These are phyloP conservation scores for Neosilurus hyrtlii DNA, from an alignment of 2,797 vertebrate genomes.

Conservation along the genomic window DNA sequence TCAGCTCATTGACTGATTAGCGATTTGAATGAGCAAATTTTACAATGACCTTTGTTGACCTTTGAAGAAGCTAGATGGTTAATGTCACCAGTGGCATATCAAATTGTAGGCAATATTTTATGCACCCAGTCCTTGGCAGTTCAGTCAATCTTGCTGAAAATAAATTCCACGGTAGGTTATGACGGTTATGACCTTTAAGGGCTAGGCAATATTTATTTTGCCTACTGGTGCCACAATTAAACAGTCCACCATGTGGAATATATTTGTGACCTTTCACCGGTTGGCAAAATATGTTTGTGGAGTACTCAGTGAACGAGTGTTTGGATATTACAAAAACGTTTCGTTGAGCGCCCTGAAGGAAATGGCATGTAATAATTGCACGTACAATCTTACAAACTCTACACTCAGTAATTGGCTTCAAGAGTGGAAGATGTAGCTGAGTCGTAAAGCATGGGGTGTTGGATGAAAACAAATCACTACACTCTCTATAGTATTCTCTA, in stretches of 20 bases:
- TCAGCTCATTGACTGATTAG: slow-evolving; percentile 3
- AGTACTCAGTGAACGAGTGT: slow-evolving; percentile 6
- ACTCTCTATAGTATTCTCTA: slow-evolving; percentile 16
- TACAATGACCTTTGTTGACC: slow-evolving; percentile 22
- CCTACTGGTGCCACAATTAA: slow-evolving; percentile 42
- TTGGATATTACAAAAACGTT: slow-evolving; percentile 1
- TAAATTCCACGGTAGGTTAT: slow-evolving; percentile 19
- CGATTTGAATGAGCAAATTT: neutral
- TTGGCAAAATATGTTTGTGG: neutral
- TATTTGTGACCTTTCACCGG: slow-evolving; percentile 32
- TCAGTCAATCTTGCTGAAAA: slow-evolving; percentile 22
- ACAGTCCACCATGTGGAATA: neutral
- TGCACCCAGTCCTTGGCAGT: neutral
- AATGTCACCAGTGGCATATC: slow-evolving; percentile 26
- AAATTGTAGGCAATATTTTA: slow-evolving; percentile 36
- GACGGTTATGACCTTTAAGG: slow-evolving; percentile 36
- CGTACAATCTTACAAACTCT: slow-evolving; percentile 14
- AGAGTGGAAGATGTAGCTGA: slow-evolving; percentile 21
- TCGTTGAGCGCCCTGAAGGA: slow-evolving; percentile 14
- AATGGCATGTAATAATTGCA: slow-evolving; percentile 31
- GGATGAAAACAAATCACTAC: slow-evolving; percentile 35
- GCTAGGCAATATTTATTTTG: slow-evolving; percentile 19
- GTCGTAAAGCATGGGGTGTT: slow-evolving; percentile 23
- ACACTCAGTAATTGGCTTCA: slow-evolving; percentile 35
- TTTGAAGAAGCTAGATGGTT: slow-evolving; percentile 5